Percentiles rank a stretch among this genome's conserved stretches.
Conservation (phyloP, 2,888 invertebrate species). For the Alsophila aescularia region DNA sequence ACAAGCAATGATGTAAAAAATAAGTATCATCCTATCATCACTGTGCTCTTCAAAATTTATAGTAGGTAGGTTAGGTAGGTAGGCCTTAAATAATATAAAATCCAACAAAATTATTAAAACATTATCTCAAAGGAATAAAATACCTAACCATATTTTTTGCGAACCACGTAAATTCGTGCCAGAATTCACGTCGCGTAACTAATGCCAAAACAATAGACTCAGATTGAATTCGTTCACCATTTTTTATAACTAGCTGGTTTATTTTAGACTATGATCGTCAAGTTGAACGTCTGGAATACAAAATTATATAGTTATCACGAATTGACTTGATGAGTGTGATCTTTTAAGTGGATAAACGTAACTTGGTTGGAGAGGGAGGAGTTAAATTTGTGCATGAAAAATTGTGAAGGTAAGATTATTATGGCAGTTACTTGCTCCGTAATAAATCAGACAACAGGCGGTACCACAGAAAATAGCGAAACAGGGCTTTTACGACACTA, state of each 20-base stretch:
- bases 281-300: constrained; percentile 16
- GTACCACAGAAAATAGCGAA: too few relatives aligned
- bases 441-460: too few relatives aligned
- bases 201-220: constrained; percentile 31
- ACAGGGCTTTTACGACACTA: too few relatives aligned
- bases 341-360: too few relatives aligned
- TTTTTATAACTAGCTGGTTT: constrained; percentile 19
- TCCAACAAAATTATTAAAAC: neutral
- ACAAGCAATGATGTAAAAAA: too few relatives aligned
- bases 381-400: too few relatives aligned
- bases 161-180: constrained; percentile 7
- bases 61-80: too few relatives aligned
- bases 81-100: neutral
- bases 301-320: constrained; percentile 15
- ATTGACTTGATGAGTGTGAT: neutral
- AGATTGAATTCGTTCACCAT: constrained; percentile 28
- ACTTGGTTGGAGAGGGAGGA: too few relatives aligned
- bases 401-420: too few relatives aligned
- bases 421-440: too few relatives aligned
- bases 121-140: neutral
- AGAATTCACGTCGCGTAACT: constrained; percentile 22
- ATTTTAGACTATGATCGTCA: constrained; percentile 22
- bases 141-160: constrained; percentile 7
- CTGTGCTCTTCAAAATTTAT: too few relatives aligned
- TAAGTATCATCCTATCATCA: too few relatives aligned